A percentile compares a stretch with the other conserved stretches of the same genome.
These are phyloP conservation scores for Drosophila orosa DNA, from an alignment of 1,140 invertebrate species.

Conservation along the genomic window DNA sequence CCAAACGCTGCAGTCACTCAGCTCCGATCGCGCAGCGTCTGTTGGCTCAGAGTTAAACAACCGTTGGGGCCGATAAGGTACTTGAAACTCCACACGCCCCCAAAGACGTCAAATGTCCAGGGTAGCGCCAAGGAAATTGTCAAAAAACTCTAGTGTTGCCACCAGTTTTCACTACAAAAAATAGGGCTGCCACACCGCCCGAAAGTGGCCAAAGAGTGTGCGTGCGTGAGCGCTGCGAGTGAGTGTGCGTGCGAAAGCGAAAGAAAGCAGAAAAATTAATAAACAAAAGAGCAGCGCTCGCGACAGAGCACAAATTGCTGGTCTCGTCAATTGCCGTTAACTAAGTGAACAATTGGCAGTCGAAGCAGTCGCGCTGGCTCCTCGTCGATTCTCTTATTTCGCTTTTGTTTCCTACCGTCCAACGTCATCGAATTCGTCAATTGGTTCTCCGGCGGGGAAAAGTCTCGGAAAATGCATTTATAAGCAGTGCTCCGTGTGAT, in stretches of 20 bases:
- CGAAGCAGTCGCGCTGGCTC: constrained; percentile 37
- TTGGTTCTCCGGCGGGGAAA: constrained; percentile 53
- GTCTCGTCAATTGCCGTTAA: constrained; percentile 59
- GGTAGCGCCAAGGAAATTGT: constrained; percentile 1
- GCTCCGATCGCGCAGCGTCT: constrained; percentile 12
- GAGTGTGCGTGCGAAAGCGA: constrained; percentile 16
- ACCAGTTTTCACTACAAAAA: constrained; percentile 4
- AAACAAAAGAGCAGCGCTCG: constrained; percentile 43
- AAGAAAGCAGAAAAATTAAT: constrained; percentile 56
- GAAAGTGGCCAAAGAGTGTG: constrained; percentile 6
- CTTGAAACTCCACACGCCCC: not conserved
- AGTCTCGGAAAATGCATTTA: constrained; percentile 47
- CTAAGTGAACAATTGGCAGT: constrained; percentile 60
- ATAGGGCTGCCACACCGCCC: constrained; percentile 27
- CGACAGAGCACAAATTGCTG: constrained; percentile 46
- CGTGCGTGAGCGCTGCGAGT: constrained; percentile 13
- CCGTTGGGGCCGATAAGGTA: constrained; percentile 38
- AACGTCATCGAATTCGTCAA: constrained; percentile 72
- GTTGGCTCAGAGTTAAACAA: constrained; percentile 28
- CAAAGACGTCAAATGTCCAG: not conserved
- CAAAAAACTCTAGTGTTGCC: constrained; percentile 7
- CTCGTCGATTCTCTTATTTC: constrained; percentile 10
- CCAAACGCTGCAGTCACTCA: constrained; percentile 48
- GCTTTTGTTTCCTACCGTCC: constrained; percentile 19
- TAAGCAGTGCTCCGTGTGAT: constrained; percentile 44